Conservation (phyloP, 2,113 vertebrate genomes). For the Penelope pileata region DNA sequence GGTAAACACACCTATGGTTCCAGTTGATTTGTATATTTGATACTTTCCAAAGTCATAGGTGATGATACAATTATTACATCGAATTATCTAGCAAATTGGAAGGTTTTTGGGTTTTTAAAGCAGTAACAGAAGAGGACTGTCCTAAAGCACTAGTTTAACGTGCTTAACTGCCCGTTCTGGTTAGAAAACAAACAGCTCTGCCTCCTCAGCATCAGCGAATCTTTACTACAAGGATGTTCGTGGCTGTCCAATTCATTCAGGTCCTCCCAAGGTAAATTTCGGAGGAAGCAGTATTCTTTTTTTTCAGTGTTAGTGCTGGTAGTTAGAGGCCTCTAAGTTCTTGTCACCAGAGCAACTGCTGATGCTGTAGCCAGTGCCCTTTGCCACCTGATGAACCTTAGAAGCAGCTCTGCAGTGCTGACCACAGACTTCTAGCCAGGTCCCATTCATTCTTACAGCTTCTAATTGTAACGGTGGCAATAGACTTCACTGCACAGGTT, state of each 20-base stretch:
- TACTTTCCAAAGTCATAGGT: not conserved
- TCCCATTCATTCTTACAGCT: not conserved
- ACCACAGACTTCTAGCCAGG: not conserved
- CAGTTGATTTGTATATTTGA: not conserved
- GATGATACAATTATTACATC: not conserved
- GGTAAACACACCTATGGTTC: not conserved
- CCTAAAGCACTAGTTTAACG: not conserved
- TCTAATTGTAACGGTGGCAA: fast-evolving
- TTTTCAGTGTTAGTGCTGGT: not conserved
- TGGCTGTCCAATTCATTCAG: not conserved
- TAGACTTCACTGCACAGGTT: not conserved
- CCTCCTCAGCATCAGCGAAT: not conserved
- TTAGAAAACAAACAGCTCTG: not conserved
- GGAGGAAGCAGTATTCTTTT: not conserved
- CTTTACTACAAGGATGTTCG: not conserved
- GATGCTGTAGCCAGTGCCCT: not conserved
- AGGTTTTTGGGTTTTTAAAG: not conserved
- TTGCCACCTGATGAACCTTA: not conserved
- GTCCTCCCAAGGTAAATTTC: not conserved
- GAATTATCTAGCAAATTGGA: not conserved
- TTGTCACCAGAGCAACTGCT: not conserved
- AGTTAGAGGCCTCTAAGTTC: not conserved
- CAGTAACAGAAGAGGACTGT: not conserved
- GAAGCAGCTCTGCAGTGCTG: not conserved
- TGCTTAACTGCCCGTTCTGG: not conserved